Base-by-base conservation (phyloP, 2,113 vertebrate genomes). In the Tachuris rubrigastra region DNA sequence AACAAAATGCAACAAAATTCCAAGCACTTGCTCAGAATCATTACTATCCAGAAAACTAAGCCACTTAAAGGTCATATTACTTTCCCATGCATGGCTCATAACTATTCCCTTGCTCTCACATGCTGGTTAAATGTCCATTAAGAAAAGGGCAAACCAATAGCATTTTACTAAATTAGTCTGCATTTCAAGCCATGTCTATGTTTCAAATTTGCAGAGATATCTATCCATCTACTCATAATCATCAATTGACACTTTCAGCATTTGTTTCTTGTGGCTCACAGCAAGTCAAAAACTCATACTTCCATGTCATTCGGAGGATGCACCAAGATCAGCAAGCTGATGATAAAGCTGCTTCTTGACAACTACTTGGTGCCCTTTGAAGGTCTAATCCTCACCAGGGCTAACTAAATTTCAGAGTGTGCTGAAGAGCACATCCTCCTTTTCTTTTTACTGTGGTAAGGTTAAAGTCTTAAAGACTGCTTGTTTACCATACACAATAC, bases 171-270 rank as follows among this genome's bases (percentile, higher is more conserved):
- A 21, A 33, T 23, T 24, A 60, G 25, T n/a, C 62, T 80, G 31
- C 15, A 67, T 76, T 87, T 90, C 79, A 68, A 81, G 37, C 17
- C 52, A 17, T 11, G 19, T 30, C 46, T 72, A 41, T 20, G 15
- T 47, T 68, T 79, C 42, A 56, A 10, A 62, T 37, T 52, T 62
- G n/a, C 20, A 30, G 5, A 41, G 47, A 30, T 58, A n/a, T n/a
- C 31, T 41, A 39, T 28, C 59, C 33, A 42, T 24, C 33, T 14
- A 21, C 24, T 37, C n/a, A 27, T 16, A 44, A 30, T 16, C 27
- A 31, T 17, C 16, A 28, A 17, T 4, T 1, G 0, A 25, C 42
- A 52, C 18, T 52, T 56, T 3, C 28, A 58, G 21, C 1, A 0
- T 75, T 71, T 41, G 55, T 66, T 76, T 31, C 67, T 53, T 41